These are phyloP conservation scores for Seriola dumerili DNA, from an alignment of 2,113 vertebrate genomes.

Conservation along the genomic window DNA sequence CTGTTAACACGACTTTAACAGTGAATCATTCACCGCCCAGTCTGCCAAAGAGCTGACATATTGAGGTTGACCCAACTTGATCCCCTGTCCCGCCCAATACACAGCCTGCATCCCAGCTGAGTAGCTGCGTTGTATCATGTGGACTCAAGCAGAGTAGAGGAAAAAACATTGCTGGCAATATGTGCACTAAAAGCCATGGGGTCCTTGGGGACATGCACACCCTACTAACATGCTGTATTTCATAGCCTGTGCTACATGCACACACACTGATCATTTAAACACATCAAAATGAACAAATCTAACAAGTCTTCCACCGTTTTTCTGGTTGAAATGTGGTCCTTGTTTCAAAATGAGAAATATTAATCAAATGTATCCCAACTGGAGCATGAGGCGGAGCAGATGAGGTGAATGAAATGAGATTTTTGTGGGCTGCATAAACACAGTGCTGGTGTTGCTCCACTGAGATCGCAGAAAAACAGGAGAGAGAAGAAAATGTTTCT, in stretches of 20 bases:
- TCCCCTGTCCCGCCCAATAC: slow-evolving; percentile 21
- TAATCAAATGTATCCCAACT: slow-evolving; percentile 59
- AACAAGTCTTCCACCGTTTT: neutral
- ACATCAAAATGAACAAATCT: slow-evolving; percentile 9
- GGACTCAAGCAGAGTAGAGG: neutral
- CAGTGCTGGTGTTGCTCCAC: slow-evolving; percentile 30
- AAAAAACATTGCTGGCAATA: slow-evolving; percentile 24
- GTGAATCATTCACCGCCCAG: slow-evolving; percentile 35
- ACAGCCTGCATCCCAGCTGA: slow-evolving; percentile 29
- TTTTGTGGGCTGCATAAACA: slow-evolving; percentile 34
- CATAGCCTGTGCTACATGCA: neutral
- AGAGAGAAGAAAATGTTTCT: slow-evolving; percentile 19
- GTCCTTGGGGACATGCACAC: slow-evolving; percentile 2
- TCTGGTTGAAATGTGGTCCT: slow-evolving; percentile 7
- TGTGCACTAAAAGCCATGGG: neutral
- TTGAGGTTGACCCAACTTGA: slow-evolving; percentile 54
- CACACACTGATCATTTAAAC: neutral
- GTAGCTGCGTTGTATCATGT: slow-evolving; percentile 16
- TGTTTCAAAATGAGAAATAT: slow-evolving; percentile 48
- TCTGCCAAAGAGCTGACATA: slow-evolving; percentile 57
- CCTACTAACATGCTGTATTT: neutral
- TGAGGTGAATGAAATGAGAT: slow-evolving; percentile 63
- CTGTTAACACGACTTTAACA: slow-evolving; percentile 45
- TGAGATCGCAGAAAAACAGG: slow-evolving; percentile 31
- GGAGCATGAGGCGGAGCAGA: slow-evolving; percentile 64